Base-by-base conservation (phyloP, 2,888 invertebrate genomes). In the Trypoxylon attenuatum region DNA sequence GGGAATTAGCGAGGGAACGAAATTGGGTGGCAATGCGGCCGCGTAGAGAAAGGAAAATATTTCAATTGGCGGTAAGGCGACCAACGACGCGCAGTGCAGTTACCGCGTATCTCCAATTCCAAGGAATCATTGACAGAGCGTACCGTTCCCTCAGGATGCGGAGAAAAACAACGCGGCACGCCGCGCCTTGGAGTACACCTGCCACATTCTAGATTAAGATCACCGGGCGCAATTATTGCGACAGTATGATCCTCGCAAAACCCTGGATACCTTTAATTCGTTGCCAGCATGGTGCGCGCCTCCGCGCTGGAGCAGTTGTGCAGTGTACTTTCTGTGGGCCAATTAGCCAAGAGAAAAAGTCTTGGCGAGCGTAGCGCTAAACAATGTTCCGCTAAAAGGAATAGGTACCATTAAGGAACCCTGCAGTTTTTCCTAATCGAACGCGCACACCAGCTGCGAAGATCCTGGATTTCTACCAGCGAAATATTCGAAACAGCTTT, bases 191-290 rank as follows among this genome's bases (percentile, higher is more conserved):
- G n/a, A n/a, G 53, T 8, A 27, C 69, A 71, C 73, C 71, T 71
- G 71, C 70, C 74, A 73, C 60, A 60, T 55, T 59, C 39, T 15
- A 38, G 53, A 67, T 67, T 67, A 59, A 67, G 59, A 66, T 67
- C 66, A 66, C 66, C 66, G 53, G 43, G 42, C 33, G 57, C 57
- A 66, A 66, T 66, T 66, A 67, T 66, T 46, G 59, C 39, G 19
- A 33, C 15, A 13, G 5, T 27, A 8, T 22, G 47, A 55, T 27
- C 41, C 13, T 10, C 1, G 1, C 10, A 27, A 65, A 58, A 58
- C 33, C 33, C 13, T 8, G n/a, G n/a, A 33, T 33, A n/a, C 33
- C 33, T 33, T 33, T 10, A 33, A 33, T 33, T 33, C n/a, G n/a
- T n/a, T n/a, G n/a, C n/a, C n/a, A n/a, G n/a, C n/a, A n/a, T n/a